A percentile compares a stretch with the other conserved stretches of the same genome.
These are phyloP conservation scores for Pseudomyrmex sp. DNA, from an alignment of 1,140 invertebrate genomes.

Conservation along the genomic window DNA sequence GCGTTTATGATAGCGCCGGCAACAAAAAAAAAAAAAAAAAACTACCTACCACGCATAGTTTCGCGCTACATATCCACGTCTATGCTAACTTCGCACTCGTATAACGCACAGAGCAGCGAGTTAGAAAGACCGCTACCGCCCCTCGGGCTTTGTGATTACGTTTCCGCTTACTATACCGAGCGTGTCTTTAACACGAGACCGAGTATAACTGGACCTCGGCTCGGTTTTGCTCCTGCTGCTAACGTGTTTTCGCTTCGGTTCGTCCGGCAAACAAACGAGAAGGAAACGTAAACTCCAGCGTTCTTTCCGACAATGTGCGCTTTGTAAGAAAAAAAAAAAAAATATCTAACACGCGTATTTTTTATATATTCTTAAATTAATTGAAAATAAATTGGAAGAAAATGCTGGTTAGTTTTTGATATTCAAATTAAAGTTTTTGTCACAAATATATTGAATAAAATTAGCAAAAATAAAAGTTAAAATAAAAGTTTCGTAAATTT, in stretches of 20 bases:
- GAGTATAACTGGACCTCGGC: slow-evolving; percentile 68
- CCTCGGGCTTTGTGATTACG: slow-evolving; percentile 66
- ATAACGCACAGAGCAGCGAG: neutral
- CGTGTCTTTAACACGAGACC: slow-evolving; percentile 66
- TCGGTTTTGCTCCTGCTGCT: slow-evolving; percentile 54
- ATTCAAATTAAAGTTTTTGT: too few species aligned
- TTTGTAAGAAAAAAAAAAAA: neutral
- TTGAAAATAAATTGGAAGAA: too few species aligned
- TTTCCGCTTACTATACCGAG: slow-evolving; percentile 70
- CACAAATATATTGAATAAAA: too few species aligned
- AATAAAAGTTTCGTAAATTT: too few species aligned
- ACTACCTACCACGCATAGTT: slow-evolving; percentile 10
- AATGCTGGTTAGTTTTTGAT: too few species aligned
- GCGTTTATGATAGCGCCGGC: slow-evolving; percentile 12
- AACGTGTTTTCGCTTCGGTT: slow-evolving; percentile 64
- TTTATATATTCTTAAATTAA: too few species aligned
- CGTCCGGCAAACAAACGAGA: slow-evolving; percentile 1
- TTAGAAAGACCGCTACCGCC: slow-evolving; percentile 43
- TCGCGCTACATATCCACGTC: slow-evolving; percentile 10
- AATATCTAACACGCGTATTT: too few species aligned
- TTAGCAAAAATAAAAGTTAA: too few species aligned
- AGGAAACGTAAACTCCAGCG: neutral
- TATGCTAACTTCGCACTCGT: neutral
- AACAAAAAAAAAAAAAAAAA: slow-evolving; percentile 18
- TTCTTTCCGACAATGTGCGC: neutral